phyloP scores from a whole-genome alignment of 2,888 invertebrate genomes.

The Morpho helenor region DNA sequence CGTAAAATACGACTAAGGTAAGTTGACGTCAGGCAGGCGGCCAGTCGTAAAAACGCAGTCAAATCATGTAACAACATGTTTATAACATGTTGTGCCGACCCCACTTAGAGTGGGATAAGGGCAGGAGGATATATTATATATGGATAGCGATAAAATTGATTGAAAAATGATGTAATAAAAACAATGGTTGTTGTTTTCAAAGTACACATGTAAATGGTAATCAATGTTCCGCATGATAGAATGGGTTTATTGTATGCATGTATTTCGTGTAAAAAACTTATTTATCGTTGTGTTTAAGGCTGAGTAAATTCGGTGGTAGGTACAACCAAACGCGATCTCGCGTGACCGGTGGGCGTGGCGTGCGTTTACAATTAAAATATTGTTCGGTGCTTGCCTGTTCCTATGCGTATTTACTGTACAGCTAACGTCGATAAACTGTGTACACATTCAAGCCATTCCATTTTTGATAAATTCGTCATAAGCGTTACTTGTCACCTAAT shows the following conservation, averaged over 20 bases:
- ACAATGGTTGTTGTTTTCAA: not conserved
- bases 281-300: slow-evolving; percentile 42
- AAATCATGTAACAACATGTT: too few species aligned
- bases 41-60: too few species aligned
- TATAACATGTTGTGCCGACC: too few species aligned
- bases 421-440: slow-evolving; percentile 2
- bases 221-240: slow-evolving; percentile 6
- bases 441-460: not conserved
- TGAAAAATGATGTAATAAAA: too few species aligned
- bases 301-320: slow-evolving; percentile 34
- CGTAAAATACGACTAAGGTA: too few species aligned
- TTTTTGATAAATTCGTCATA: not conserved
- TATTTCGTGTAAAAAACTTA: slow-evolving; percentile 39
- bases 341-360: slow-evolving; percentile 70
- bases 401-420: slow-evolving; percentile 13
- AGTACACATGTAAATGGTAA: not conserved
- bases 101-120: too few species aligned
- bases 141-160: too few species aligned
- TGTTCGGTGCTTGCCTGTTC: slow-evolving; percentile 36
- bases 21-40: too few species aligned
- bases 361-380: slow-evolving; percentile 73
- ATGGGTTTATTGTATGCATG: slow-evolving; percentile 9
- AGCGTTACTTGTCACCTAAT: too few species aligned
- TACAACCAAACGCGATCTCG: slow-evolving; percentile 67
- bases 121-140: too few species aligned